A percentile compares a stretch with the other conserved stretches of the same genome.
Evolutionary conservation across 2,888 invertebrate genomes (phyloP).

Genomic region (Oscheius sp.): DNA sequence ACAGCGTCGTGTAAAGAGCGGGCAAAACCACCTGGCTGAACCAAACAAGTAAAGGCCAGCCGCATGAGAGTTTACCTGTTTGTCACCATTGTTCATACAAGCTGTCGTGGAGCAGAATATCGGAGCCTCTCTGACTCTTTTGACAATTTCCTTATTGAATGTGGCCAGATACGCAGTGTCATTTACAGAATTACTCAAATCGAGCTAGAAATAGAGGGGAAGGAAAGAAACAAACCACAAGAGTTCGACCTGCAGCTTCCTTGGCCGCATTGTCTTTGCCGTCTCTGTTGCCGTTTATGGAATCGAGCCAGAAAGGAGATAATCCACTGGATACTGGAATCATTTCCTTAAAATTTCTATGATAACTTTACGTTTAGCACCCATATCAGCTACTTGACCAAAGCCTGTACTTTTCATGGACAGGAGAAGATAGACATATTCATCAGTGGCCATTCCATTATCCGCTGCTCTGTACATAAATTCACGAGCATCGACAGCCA

Average conservation of each 20-base stretch:
- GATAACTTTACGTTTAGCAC: not conserved
- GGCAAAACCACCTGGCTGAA: conserved; percentile 41
- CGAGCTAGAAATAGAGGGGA: conserved; percentile 28
- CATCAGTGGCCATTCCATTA: conserved; percentile 57
- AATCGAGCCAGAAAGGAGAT: conserved; percentile 48
- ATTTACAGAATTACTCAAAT: conserved; percentile 38
- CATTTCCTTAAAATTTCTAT: not conserved
- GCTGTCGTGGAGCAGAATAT: conserved; percentile 39
- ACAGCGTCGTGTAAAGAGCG: conserved; percentile 60
- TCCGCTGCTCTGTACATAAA: conserved; percentile 36
- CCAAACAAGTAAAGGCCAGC: not conserved
- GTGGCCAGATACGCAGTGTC: conserved; percentile 40
- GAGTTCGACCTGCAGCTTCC: conserved; percentile 28
- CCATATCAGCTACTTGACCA: conserved; percentile 32
- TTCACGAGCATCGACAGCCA: conserved; percentile 38
- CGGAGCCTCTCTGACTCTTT: conserved; percentile 41
- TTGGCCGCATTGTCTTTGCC: conserved; percentile 39
- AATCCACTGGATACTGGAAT: conserved; percentile 49
- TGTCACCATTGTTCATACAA: conserved; percentile 38
- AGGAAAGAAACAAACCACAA: not conserved
- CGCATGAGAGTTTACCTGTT: conserved; percentile 14
- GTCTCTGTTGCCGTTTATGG: conserved; percentile 36
- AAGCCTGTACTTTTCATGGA: conserved; percentile 59
- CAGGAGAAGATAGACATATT: conserved; percentile 64
- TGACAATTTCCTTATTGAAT: conserved; percentile 36